These are phyloP conservation scores for Sebastes kiyomatsui DNA, from an alignment of 2,797 vertebrate species.

Conservation along the genomic window DNA sequence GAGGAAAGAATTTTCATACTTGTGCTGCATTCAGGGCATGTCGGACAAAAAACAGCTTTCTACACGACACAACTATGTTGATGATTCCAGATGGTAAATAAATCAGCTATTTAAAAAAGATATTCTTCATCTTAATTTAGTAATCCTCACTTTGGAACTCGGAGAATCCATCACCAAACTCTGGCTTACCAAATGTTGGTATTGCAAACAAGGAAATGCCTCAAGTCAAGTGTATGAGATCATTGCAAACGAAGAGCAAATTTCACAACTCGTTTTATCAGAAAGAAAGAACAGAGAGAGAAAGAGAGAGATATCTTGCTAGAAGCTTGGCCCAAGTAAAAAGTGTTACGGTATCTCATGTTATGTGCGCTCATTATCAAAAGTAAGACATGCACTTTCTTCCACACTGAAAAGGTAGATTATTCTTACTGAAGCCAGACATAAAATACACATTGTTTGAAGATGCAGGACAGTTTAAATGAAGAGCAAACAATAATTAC, in stretches of 20 bases:
- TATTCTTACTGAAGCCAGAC: not conserved
- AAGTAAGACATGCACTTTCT: too few species aligned
- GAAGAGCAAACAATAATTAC: too few species aligned
- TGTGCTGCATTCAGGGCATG: conserved; percentile 28
- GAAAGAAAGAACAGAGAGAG: not conserved
- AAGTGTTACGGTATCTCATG: not conserved
- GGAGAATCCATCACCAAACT: not conserved
- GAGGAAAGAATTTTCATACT: conserved; percentile 31
- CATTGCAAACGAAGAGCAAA: not conserved
- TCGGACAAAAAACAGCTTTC: not conserved
- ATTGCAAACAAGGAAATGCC: not conserved
- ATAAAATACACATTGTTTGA: not conserved
- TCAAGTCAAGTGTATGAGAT: not conserved
- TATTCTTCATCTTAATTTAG: not conserved
- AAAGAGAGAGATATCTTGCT: too few species aligned
- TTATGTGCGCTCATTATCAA: not conserved
- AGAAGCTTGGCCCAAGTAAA: not conserved
- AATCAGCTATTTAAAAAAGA: not conserved
- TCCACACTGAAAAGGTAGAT: not conserved
- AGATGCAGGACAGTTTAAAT: not conserved
- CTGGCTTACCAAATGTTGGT: not conserved
- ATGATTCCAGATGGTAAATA: not conserved
- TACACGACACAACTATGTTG: not conserved
- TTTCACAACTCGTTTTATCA: not conserved
- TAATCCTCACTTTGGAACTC: not conserved